Evolutionary conservation across 1,140 invertebrate species (phyloP).

Genomic region (Oncopodura yosiiana): DNA sequence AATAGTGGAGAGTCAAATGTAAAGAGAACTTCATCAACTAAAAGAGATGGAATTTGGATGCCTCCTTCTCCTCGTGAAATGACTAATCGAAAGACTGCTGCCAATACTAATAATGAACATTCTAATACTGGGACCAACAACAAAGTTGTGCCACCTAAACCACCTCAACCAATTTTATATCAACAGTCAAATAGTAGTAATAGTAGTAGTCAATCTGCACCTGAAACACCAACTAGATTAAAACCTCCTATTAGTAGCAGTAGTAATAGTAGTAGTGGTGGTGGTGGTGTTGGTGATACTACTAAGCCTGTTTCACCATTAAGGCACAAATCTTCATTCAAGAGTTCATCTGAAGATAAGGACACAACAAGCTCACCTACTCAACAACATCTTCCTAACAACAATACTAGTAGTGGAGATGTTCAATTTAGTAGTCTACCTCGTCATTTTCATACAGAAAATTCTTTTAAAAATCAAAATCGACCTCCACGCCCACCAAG

Average conservation of each 20-base stretch:
- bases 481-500: conserved; percentile 3
- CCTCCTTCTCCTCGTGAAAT: conserved; percentile 33
- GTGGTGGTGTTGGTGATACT: background rate
- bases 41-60: conserved; percentile 25
- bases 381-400: background rate
- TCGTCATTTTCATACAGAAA: conserved; percentile 27
- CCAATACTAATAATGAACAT: background rate
- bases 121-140: background rate
- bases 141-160: conserved; percentile 24
- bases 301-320: conserved; percentile 12
- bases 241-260: background rate
- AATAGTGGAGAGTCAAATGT: too few species aligned
- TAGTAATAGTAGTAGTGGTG: background rate
- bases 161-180: conserved; percentile 20
- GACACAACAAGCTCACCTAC: background rate
- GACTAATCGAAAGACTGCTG: conserved; percentile 7
- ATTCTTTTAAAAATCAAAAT: conserved; percentile 19
- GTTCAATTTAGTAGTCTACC: conserved; percentile 27
- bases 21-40: background rate
- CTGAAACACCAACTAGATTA: background rate
- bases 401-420: background rate
- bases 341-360: background rate
- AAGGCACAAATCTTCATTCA: conserved; percentile 29
- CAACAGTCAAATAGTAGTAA: too few species aligned
- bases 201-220: background rate